Evolutionary conservation across 2,888 invertebrate genomes (phyloP), one percentile per base, ranked within the genome.

Genomic region (Mycogona germanica): DNA sequence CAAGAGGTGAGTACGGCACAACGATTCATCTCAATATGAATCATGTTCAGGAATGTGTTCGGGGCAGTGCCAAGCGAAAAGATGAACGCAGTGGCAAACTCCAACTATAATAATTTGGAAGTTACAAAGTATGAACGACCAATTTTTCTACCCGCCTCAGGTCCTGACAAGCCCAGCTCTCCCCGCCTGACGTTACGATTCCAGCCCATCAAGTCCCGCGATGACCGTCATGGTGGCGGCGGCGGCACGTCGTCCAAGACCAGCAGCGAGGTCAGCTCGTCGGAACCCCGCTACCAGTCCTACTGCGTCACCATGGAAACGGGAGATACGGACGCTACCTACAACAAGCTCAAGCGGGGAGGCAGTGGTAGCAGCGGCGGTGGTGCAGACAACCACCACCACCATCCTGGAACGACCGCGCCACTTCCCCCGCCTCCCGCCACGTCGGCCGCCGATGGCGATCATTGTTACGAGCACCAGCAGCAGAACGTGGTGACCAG

Each of bases 251-350:
- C 58, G 53, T 50, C 57, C 37, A 47, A 40, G 19, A 38, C 46
- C 26, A 30, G 25, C 7, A 51, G 49, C 51, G 58, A 60, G 55
- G 57, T 60, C 53, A 61, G 56, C 35, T 60, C 61, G 19, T 51
- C 58, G 38, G 58, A 61, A 21, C 59, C 58, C 9, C 54, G 59
- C 42, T 61, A 61, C 47, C 60, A 55, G 21, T 59, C 61, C 19
- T 61, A 61, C 47, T 57, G 57, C 23, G 57, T 57, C 25, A 57
- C 57, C 12, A 57, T 57, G 57, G 57, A 57, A 49, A 53, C 57
- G 14, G 56, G 49, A n/a, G 57, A 55, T 30, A n/a, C n/a, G n/a
- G n/a, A n/a, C n/a, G 50, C 52, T 19, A 32, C 21, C 17, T 35
- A 41, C 37, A 19, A 53, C 14, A 51, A 57, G 12, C 51, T 55